A percentile compares a stretch with the other conserved stretches of the same genome.
Conservation (phyloP, 2,113 vertebrate species). For the Tenebrosternarchus preto region DNA sequence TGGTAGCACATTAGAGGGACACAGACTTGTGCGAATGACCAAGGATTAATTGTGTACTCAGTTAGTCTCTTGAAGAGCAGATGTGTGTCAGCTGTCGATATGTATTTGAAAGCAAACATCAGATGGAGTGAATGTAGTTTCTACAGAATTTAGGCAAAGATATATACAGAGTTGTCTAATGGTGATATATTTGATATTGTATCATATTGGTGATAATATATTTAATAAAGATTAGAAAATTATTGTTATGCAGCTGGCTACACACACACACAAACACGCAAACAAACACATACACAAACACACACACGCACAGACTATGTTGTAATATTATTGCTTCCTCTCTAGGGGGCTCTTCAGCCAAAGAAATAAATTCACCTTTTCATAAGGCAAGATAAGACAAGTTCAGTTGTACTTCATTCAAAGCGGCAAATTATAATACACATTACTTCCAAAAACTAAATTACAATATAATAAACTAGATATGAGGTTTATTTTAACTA, state of each 20-base stretch:
- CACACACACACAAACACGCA: not conserved
- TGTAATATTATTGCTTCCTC: constrained; percentile 17
- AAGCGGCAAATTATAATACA: no score
- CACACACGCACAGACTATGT: not conserved
- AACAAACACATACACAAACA: not conserved
- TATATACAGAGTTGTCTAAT: no score
- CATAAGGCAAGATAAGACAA: no score
- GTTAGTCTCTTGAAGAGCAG: not conserved
- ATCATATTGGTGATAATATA: no score
- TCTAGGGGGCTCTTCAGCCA: constrained; percentile 39
- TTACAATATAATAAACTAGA: no score
- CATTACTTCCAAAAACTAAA: no score
- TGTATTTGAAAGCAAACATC: not conserved
- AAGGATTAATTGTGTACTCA: not conserved
- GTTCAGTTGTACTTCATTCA: no score
- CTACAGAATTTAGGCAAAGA: not conserved
- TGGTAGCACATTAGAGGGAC: not conserved
- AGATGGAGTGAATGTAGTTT: no score
- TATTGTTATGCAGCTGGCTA: not conserved
- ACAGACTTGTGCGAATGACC: not conserved
- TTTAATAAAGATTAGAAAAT: not conserved
- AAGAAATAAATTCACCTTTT: constrained; percentile 15
- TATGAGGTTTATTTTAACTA: no score
- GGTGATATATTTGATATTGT: not conserved
- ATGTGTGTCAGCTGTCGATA: not conserved